phyloP scores from a whole-genome alignment of 2,888 invertebrate species.

The Agriopis marginaria region DNA sequence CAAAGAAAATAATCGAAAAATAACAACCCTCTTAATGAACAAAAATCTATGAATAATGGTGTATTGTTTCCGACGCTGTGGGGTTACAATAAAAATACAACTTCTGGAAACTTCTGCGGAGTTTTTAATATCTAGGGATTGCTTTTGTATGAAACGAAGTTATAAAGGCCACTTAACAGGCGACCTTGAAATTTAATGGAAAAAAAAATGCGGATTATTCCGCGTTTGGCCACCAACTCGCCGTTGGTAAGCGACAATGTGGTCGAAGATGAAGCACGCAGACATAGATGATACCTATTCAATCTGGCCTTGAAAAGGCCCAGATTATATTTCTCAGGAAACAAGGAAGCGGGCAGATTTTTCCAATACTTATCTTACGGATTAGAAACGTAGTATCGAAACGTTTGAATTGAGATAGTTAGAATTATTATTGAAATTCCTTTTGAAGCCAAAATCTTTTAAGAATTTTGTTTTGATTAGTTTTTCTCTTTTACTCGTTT shows the following conservation, averaged over 20 bases:
- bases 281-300: too few relatives aligned
- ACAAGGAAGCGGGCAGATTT: too few relatives aligned
- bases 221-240: too few relatives aligned
- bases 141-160: conserved; percentile 25
- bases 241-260: too few relatives aligned
- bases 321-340: too few relatives aligned
- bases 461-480: not conserved
- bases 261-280: too few relatives aligned
- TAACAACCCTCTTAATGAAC: conserved; percentile 60
- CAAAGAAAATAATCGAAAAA: conserved; percentile 46
- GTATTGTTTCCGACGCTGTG: conserved; percentile 56
- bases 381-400: too few relatives aligned
- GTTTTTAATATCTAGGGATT: conserved; percentile 39
- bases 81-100: conserved; percentile 41
- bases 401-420: too few relatives aligned
- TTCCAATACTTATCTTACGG: too few relatives aligned
- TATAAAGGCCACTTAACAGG: conserved; percentile 19
- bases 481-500: not conserved
- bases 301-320: too few relatives aligned
- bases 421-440: not conserved
- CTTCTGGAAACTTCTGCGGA: conserved; percentile 30
- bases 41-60: conserved; percentile 59
- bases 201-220: conserved; percentile 3
- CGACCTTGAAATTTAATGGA: conserved; percentile 18
- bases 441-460: not conserved